Conservation (phyloP, 2,888 invertebrate genomes). For the Tipula unca region DNA sequence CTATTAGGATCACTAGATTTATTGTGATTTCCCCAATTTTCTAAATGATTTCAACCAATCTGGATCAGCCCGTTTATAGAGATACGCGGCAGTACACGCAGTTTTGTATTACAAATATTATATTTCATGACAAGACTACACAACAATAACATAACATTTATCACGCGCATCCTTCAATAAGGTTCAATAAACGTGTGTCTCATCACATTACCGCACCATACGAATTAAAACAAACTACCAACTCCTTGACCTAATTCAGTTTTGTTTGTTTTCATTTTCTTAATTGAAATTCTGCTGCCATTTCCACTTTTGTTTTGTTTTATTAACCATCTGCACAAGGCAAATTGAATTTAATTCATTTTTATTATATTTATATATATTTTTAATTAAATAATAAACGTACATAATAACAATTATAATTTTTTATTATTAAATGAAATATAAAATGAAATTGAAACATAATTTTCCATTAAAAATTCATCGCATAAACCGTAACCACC, state of each 20-base stretch:
- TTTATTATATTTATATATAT: not conserved
- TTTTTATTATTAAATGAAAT: not conserved
- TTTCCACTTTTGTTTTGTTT: not conserved
- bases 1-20: no score
- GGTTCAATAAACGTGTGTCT: not conserved
- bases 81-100: no score
- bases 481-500: not conserved
- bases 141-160: not conserved
- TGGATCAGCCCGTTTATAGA: no score
- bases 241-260: not conserved
- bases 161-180: not conserved
- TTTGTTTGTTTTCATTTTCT: not conserved
- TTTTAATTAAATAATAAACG: not conserved
- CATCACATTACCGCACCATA: not conserved
- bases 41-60: no score
- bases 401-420: not conserved
- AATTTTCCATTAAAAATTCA: conserved; percentile 3
- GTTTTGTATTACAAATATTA: not conserved
- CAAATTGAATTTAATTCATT: not conserved
- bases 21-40: no score
- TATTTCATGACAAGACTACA: not conserved
- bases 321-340: not conserved
- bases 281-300: not conserved
- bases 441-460: not conserved
- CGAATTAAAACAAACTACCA: not conserved